phyloP scores from a whole-genome alignment of 2,888 invertebrate genomes.

The Esperia sulphurella region DNA sequence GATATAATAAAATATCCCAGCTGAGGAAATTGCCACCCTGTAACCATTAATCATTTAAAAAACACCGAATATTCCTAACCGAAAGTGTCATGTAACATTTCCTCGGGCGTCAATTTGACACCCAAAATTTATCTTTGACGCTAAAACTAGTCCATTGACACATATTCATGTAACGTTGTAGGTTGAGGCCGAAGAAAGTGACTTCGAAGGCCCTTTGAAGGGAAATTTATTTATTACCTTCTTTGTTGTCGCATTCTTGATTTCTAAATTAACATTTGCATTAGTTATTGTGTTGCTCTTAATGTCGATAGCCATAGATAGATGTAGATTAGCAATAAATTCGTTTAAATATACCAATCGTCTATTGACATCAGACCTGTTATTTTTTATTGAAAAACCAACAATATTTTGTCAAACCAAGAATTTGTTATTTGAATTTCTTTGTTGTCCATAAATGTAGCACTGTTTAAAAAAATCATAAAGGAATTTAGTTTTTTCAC shows the following conservation, averaged over 20 bases:
- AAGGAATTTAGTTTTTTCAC: too few relatives aligned
- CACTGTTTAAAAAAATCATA: too few relatives aligned
- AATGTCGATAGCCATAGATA: background rate
- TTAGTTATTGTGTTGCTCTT: slow-evolving; percentile 41
- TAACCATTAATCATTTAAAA: slow-evolving; percentile 3
- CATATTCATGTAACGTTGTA: slow-evolving; percentile 19
- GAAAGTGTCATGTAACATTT: slow-evolving; percentile 14
- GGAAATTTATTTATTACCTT: slow-evolving; percentile 37
- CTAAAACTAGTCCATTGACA: slow-evolving; percentile 29
- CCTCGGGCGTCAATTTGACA: slow-evolving; percentile 30
- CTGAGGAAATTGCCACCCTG: too few relatives aligned
- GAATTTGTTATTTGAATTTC: too few relatives aligned
- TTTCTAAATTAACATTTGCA: slow-evolving; percentile 47
- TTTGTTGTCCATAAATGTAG: too few relatives aligned
- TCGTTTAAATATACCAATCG: background rate
- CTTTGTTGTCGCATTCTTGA: slow-evolving; percentile 39
- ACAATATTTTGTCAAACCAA: too few relatives aligned
- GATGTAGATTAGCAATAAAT: background rate
- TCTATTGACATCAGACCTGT: too few relatives aligned
- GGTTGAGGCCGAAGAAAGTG: slow-evolving; percentile 45
- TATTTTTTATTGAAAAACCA: too few relatives aligned
- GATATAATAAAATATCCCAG: background rate
- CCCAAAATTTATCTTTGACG: slow-evolving; percentile 28
- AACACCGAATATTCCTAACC: slow-evolving; percentile 9
- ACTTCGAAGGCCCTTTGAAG: slow-evolving; percentile 28